A percentile compares a stretch with the other conserved stretches of the same genome.
Conservation (phyloP, 35 echinoderm and acorn worm genomes). For the Anneissia japonica region DNA sequence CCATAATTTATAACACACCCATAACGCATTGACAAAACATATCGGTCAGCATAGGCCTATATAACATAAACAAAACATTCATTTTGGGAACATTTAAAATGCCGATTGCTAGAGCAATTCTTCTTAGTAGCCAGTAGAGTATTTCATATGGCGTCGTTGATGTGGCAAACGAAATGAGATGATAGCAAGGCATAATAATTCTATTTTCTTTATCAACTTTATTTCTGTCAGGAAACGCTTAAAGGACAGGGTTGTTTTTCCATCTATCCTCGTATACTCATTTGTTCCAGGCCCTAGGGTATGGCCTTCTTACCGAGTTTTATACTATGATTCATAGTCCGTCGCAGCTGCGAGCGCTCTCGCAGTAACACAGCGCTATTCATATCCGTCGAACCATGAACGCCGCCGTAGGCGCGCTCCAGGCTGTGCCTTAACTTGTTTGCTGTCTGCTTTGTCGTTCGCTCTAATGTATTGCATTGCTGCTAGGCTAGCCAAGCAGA, state of each 20-base stretch:
- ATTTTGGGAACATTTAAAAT: neutral
- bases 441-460: neutral
- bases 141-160: neutral
- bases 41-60: no score
- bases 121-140: neutral
- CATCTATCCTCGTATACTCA: neutral
- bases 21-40: no score
- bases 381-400: conserved; percentile 1
- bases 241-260: neutral
- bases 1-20: no score
- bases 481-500: neutral
- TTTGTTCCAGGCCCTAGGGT: neutral
- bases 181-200: neutral
- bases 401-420: neutral
- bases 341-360: neutral
- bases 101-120: neutral
- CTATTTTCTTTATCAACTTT: neutral
- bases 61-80: neutral
- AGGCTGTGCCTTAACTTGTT: neutral
- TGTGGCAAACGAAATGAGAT: neutral
- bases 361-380: neutral
- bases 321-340: neutral
- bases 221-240: neutral
- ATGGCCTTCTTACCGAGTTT: conserved; percentile 1
- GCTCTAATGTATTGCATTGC: neutral